Evolutionary conservation across 2,797 vertebrate genomes (phyloP).

Genomic region (Catharus ustulatus): DNA sequence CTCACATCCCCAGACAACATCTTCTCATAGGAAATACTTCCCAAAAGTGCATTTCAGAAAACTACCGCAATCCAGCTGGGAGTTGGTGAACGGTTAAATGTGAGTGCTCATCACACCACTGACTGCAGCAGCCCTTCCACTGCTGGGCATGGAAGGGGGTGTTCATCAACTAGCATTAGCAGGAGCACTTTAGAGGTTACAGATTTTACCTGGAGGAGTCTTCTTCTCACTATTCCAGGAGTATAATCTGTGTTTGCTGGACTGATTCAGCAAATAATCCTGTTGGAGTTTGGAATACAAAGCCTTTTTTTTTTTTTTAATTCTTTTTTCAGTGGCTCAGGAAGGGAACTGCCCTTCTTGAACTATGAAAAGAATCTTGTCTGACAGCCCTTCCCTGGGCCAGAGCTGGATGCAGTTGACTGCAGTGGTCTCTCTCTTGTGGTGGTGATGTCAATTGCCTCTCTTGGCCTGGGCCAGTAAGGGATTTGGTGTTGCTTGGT

Average conservation of each 20-base stretch:
- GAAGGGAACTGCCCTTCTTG: constrained; percentile 44
- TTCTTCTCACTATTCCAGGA: constrained; percentile 8
- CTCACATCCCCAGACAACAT: neutral
- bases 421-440: neutral
- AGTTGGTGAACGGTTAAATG: constrained; percentile 16
- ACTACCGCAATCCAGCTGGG: neutral
- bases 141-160: constrained; percentile 65
- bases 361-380: neutral
- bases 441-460: neutral
- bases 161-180: constrained; percentile 11
- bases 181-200: constrained; percentile 62
- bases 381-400: neutral
- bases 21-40: constrained; percentile 57
- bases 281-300: constrained; percentile 14
- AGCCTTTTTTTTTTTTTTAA: neutral
- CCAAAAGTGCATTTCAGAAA: constrained; percentile 59
- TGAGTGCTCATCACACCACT: constrained; percentile 18
- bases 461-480: neutral
- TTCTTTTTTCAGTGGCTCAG: neutral
- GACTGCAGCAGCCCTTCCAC: constrained; percentile 24
- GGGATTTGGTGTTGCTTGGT: constrained; percentile 4
- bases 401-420: constrained; percentile 3
- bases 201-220: constrained; percentile 25
- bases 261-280: neutral
- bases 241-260: neutral